Percentiles rank a stretch among this genome's conserved stretches.
phyloP scores from a whole-genome alignment of 2,888 invertebrate species.

The Hypercompe scribonia region DNA sequence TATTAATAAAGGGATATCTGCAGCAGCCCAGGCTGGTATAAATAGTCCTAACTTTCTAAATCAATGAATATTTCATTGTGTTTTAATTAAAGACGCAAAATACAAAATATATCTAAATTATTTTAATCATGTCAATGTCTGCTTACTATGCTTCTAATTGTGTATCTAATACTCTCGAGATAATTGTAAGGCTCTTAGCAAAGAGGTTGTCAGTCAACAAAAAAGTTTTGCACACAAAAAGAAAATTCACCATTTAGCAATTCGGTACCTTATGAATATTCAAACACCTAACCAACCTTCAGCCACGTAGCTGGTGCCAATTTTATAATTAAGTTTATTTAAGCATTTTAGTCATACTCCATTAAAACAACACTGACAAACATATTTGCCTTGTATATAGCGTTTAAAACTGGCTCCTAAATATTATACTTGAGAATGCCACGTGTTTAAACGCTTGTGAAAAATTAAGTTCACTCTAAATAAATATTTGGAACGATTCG shows the following conservation, averaged over 20 bases:
- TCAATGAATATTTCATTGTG: too few relatives aligned
- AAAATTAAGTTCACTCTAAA: too few relatives aligned
- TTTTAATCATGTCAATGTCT: neutral
- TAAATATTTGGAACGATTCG: too few relatives aligned
- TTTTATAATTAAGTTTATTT: slow-evolving; percentile 46
- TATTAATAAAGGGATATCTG: too few relatives aligned
- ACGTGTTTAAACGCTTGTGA: slow-evolving; percentile 13
- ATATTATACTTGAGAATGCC: slow-evolving; percentile 21
- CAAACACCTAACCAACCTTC: slow-evolving; percentile 38
- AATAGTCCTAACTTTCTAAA: too few relatives aligned
- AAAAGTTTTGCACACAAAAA: slow-evolving; percentile 46
- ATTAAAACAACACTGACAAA: slow-evolving; percentile 26
- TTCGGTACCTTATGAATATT: slow-evolving; percentile 52
- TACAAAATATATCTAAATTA: neutral
- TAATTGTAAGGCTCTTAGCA: slow-evolving; percentile 32
- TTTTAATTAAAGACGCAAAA: neutral
- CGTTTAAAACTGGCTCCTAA: slow-evolving; percentile 22
- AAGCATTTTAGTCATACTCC: slow-evolving; percentile 39
- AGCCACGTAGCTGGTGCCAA: slow-evolving; percentile 44
- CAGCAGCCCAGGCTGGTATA: too few relatives aligned
- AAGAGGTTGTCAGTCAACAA: slow-evolving; percentile 28
- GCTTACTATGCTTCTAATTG: too few relatives aligned
- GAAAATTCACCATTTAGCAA: slow-evolving; percentile 51
- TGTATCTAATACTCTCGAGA: slow-evolving; percentile 20
- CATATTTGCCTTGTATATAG: slow-evolving; percentile 11